Evolutionary conservation across 1,140 invertebrate species (phyloP).

Genomic region (Aethina tumida): DNA sequence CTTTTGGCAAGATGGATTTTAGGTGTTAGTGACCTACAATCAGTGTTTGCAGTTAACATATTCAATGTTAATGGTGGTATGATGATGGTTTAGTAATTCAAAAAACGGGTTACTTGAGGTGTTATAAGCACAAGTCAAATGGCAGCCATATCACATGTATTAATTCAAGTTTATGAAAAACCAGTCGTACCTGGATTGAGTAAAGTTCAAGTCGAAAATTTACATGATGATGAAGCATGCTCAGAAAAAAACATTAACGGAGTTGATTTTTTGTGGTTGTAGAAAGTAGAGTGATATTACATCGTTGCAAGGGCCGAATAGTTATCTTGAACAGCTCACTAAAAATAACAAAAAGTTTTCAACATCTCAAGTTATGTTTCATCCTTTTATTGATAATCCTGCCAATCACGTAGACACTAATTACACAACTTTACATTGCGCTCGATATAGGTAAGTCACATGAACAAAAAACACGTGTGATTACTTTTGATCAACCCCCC

Average conservation of each 20-base stretch:
- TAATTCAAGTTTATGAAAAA: conserved; percentile 26
- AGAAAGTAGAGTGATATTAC: too few species aligned
- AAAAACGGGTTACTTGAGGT: too few species aligned
- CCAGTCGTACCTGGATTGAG: conserved; percentile 27
- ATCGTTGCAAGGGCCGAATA: conserved; percentile 8
- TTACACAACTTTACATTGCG: conserved; percentile 15
- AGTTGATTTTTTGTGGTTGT: conserved; percentile 13
- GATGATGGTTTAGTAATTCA: too few species aligned
- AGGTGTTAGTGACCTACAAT: too few species aligned
- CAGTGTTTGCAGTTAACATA: too few species aligned
- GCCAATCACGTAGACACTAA: conserved; percentile 9
- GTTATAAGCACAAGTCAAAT: conserved; percentile 26
- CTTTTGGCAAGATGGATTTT: too few species aligned
- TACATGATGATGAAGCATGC: conserved; percentile 12
- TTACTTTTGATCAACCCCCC: too few species aligned
- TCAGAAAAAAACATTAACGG: conserved; percentile 10
- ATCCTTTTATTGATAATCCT: conserved; percentile 16
- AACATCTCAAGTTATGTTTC: conserved; percentile 12
- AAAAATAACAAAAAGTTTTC: conserved; percentile 11
- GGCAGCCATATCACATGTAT: conserved; percentile 30
- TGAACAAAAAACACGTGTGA: conserved; percentile 12
- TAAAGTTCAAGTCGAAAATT: conserved; percentile 21
- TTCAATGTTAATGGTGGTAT: too few species aligned
- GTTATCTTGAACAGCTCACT: too few species aligned
- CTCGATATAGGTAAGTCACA: conserved; percentile 13